phyloP scores from a whole-genome alignment of 1,140 invertebrate species.

The Nixonia krombeini region DNA sequence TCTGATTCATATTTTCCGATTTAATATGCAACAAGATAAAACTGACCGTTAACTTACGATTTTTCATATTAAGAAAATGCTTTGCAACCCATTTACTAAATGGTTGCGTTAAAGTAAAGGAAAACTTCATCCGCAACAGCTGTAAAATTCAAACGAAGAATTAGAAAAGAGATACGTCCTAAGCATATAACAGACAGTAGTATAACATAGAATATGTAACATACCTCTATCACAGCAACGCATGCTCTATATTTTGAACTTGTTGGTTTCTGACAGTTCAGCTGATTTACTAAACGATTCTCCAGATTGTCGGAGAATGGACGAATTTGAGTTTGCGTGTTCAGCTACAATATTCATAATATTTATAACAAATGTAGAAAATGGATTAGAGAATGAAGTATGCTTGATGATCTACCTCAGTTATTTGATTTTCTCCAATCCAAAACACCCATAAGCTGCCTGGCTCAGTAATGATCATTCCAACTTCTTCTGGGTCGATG shows the following conservation, averaged over 20 bases:
- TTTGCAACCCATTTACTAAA: constrained; percentile 55
- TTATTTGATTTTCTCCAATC: constrained; percentile 59
- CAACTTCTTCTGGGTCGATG: constrained; percentile 52
- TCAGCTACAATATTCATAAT: constrained; percentile 36
- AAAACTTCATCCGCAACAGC: constrained; percentile 18
- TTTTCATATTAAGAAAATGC: constrained; percentile 27
- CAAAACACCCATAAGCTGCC: constrained; percentile 58
- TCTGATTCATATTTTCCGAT: neutral
- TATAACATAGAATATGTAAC: neutral
- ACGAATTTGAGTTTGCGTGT: constrained; percentile 43
- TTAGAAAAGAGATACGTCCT: neutral
- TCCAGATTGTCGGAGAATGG: constrained; percentile 40
- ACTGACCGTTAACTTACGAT: constrained; percentile 47
- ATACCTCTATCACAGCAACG: constrained; percentile 43
- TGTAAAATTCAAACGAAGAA: constrained; percentile 11
- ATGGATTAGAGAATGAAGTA: no score
- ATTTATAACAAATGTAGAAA: no score
- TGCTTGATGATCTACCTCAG: no score
- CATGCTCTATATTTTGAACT: constrained; percentile 13
- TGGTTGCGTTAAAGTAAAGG: constrained; percentile 48
- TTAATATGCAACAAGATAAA: constrained; percentile 4
- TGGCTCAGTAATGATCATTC: constrained; percentile 41
- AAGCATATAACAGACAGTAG: neutral
- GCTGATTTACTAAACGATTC: constrained; percentile 21
- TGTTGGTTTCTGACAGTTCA: constrained; percentile 11